Conservation (phyloP, 2,797 vertebrate species). For the Tenualosa thibaudeaui region DNA sequence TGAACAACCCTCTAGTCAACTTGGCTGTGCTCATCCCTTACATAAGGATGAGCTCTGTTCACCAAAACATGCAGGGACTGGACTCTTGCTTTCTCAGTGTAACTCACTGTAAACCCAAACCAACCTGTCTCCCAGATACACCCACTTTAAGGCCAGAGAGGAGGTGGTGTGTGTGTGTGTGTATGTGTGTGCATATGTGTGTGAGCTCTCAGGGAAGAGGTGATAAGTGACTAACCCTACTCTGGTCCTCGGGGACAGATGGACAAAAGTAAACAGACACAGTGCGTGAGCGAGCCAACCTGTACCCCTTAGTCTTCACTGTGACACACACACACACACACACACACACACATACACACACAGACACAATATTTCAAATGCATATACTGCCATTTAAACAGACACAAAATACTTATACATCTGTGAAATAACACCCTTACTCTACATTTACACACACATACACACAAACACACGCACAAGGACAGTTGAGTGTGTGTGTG, state of each 20-base stretch:
- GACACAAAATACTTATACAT: background rate
- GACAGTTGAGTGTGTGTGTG: background rate
- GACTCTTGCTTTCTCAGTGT: no score
- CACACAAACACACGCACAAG: background rate
- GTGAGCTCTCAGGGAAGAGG: background rate
- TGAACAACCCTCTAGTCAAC: no score
- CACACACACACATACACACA: background rate
- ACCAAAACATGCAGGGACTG: no score
- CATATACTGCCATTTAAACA: background rate
- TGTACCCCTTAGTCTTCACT: background rate
- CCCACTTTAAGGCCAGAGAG: no score
- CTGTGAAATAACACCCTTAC: no score
- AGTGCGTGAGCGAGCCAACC: conserved; percentile 17
- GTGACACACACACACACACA: background rate
- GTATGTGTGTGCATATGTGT: no score
- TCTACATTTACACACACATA: background rate
- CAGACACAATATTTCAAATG: background rate
- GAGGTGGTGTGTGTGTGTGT: no score
- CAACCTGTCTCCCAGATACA: no score
- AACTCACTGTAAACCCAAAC: no score
- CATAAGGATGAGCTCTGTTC: no score
- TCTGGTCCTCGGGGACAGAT: conserved; percentile 1
- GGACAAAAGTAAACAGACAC: conserved; percentile 1
- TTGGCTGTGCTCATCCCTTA: no score
- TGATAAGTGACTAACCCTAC: background rate